A percentile compares a stretch with the other conserved stretches of the same genome.
Conservation (phyloP, 2,113 vertebrate species). For the Seriola quinqueradiata region DNA sequence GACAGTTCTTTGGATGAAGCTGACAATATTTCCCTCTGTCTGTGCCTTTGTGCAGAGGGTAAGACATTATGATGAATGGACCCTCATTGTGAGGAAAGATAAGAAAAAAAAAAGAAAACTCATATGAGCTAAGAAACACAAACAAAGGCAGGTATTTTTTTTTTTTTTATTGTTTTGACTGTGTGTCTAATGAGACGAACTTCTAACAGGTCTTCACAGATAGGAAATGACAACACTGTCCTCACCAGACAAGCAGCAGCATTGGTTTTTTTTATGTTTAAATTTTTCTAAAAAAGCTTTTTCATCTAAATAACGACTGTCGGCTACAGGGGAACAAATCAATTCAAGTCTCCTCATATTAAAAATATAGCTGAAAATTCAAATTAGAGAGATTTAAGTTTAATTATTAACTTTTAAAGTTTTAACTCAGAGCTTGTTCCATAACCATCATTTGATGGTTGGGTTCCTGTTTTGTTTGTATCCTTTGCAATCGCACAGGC, state of each 20-base stretch:
- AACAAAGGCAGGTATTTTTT: background rate
- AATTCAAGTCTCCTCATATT: background rate
- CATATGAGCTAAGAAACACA: background rate
- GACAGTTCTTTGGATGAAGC: slow-evolving; percentile 37
- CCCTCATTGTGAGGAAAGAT: slow-evolving; percentile 2
- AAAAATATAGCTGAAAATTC: background rate
- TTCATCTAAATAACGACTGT: no score
- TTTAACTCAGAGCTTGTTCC: no score
- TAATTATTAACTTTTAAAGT: no score
- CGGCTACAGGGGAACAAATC: background rate
- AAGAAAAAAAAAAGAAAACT: background rate
- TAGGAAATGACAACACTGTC: background rate
- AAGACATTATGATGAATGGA: slow-evolving; percentile 56
- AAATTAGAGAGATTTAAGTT: no score
- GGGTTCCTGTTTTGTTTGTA: no score
- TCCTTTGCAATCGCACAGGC: no score
- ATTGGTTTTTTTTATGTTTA: no score
- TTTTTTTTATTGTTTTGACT: background rate
- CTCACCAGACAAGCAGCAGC: background rate
- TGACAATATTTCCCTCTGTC: slow-evolving; percentile 30
- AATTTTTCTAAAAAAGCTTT: no score
- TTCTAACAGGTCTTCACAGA: background rate
- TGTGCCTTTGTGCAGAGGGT: slow-evolving; percentile 28
- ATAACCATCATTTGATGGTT: no score
- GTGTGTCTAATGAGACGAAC: background rate